phyloP scores from a whole-genome alignment of 2,888 invertebrate species.

The Eupelmus urozonus region DNA sequence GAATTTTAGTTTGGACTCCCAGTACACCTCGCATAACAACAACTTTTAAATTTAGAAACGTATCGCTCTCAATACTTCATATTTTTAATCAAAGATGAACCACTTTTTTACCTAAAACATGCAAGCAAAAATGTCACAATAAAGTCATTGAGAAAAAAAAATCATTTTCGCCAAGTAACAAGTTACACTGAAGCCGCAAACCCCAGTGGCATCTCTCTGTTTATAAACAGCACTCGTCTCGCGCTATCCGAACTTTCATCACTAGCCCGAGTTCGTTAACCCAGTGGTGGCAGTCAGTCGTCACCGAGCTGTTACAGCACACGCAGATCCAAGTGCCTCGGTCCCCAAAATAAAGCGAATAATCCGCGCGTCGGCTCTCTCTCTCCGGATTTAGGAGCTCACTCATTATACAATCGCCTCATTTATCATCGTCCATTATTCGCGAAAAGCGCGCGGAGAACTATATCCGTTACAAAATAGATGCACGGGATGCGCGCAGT shows the following conservation, averaged over 20 bases:
- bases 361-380: background rate
- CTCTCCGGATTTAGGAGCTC: background rate
- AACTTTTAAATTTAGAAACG: too few relatives aligned
- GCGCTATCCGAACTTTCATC: conserved; percentile 4
- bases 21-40: too few relatives aligned
- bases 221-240: background rate
- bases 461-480: background rate
- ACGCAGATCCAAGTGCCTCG: background rate
- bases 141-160: too few relatives aligned
- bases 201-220: background rate
- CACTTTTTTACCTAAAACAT: too few relatives aligned
- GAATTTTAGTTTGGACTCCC: too few relatives aligned
- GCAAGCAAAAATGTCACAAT: too few relatives aligned
- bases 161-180: too few relatives aligned
- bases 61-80: too few relatives aligned
- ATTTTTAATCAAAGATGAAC: too few relatives aligned
- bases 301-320: background rate
- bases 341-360: background rate
- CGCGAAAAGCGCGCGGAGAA: background rate
- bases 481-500: background rate
- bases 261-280: conserved; percentile 33
- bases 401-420: conserved; percentile 49
- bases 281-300: background rate
- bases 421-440: conserved; percentile 55
- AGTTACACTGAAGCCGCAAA: too few relatives aligned